Conservation (phyloP, 1,140 invertebrate genomes). For the Ips nitidus region DNA sequence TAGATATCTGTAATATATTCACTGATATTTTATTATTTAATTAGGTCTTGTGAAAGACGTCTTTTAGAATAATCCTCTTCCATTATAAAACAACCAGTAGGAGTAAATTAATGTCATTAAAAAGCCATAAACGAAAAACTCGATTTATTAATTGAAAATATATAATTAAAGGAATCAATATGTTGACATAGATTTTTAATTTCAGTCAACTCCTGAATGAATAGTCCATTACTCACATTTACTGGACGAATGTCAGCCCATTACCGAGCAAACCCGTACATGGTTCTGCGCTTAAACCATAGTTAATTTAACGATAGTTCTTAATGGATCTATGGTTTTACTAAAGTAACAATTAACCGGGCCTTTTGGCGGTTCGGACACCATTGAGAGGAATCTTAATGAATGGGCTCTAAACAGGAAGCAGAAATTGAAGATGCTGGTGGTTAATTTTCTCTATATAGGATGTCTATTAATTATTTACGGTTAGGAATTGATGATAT, state of each 20-base stretch:
- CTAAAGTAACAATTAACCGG: constrained; percentile 19
- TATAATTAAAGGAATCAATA: background rate
- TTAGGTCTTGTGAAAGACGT: too few species aligned
- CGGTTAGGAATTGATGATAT: constrained; percentile 2
- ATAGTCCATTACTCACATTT: background rate
- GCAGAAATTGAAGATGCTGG: background rate
- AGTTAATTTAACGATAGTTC: constrained; percentile 15
- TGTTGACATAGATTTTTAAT: constrained; percentile 4
- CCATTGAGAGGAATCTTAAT: constrained; percentile 21
- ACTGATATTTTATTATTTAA: too few species aligned
- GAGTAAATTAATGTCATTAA: background rate
- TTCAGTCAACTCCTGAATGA: background rate
- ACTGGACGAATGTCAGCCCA: background rate
- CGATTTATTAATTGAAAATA: constrained; percentile 12
- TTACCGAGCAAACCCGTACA: constrained; percentile 10
- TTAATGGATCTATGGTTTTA: constrained; percentile 25
- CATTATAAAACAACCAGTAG: too few species aligned
- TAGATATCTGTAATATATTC: too few species aligned
- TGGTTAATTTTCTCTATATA: too few species aligned
- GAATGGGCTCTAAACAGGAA: constrained; percentile 17
- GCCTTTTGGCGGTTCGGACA: constrained; percentile 17
- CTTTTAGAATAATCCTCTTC: too few species aligned
- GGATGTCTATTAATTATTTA: too few species aligned
- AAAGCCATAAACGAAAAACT: constrained; percentile 1
- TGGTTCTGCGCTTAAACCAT: constrained; percentile 13